Conservation (phyloP, 2,888 invertebrate species). For the Trissoscelio sp. region DNA sequence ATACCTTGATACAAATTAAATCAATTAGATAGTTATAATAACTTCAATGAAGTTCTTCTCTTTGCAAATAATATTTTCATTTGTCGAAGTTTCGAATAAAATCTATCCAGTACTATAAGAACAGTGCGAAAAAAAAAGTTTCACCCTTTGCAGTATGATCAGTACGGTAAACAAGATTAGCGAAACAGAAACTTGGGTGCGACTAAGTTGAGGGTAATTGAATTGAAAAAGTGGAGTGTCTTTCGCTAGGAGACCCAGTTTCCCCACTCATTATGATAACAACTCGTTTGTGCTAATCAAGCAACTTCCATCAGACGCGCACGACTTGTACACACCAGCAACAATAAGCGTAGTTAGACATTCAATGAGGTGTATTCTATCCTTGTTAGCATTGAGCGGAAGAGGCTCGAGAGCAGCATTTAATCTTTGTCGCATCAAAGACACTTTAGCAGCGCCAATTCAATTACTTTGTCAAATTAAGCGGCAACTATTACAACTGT, state of each 20-base stretch:
- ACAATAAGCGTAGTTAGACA: conserved; percentile 77
- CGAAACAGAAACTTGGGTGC: conserved; percentile 3
- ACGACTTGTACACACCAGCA: conserved; percentile 68
- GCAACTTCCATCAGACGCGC: conserved; percentile 49
- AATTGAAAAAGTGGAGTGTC: conserved; percentile 31
- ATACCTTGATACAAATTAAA: too few relatives aligned
- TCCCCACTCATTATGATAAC: conserved; percentile 70
- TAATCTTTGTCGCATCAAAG: conserved; percentile 24
- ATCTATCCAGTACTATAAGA: too few relatives aligned
- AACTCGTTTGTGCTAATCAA: conserved; percentile 73
- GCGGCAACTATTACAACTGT: too few relatives aligned
- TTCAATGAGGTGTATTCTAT: conserved; percentile 76
- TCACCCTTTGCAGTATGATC: too few relatives aligned
- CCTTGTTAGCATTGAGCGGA: conserved; percentile 66
- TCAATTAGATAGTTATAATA: too few relatives aligned
- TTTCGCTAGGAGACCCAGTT: conserved; percentile 65
- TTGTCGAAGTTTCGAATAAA: too few relatives aligned
- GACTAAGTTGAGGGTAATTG: conserved; percentile 13
- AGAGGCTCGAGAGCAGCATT: conserved; percentile 14
- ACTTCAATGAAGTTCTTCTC: too few relatives aligned
- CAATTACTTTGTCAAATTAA: neutral
- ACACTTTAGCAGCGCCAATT: conserved; percentile 6
- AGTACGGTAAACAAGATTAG: conserved; percentile 12
- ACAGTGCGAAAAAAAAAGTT: too few relatives aligned
- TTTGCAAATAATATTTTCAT: too few relatives aligned